Conservation (phyloP, 2,797 vertebrate genomes). For the Eidolon dupreanum region DNA sequence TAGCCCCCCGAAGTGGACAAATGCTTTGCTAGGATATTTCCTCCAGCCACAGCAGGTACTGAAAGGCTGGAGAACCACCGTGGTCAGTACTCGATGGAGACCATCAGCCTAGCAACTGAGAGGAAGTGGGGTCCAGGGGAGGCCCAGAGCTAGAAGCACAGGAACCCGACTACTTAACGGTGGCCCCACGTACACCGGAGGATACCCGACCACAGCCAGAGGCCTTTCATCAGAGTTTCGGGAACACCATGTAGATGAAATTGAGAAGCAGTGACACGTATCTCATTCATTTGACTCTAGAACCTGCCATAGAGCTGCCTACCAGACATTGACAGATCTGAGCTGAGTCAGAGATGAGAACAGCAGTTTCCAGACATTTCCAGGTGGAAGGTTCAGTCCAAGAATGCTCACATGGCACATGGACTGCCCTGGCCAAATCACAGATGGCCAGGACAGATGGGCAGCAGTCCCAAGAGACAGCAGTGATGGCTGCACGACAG, state of each 20-base stretch:
- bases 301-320: background rate
- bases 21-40: background rate
- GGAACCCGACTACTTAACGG: background rate
- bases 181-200: rapidly evolving
- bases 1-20: background rate
- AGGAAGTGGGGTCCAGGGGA: background rate
- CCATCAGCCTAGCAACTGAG: background rate
- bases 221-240: background rate
- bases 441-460: conserved; percentile 68
- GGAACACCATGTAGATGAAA: background rate
- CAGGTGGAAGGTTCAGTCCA: conserved; percentile 34
- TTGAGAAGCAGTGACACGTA: background rate
- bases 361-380: conserved; percentile 28
- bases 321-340: background rate
- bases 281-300: background rate
- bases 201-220: rapidly evolving
- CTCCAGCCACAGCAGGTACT: background rate
- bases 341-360: background rate
- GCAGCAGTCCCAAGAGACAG: background rate
- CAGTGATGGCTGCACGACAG: background rate
- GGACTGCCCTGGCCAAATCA: background rate
- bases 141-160: background rate
- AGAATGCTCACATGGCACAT: background rate
- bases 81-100: background rate
- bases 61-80: background rate